These are phyloP conservation scores for Phrynocephalus versicolor DNA, from an alignment of 2,113 vertebrate species.

Conservation along the genomic window DNA sequence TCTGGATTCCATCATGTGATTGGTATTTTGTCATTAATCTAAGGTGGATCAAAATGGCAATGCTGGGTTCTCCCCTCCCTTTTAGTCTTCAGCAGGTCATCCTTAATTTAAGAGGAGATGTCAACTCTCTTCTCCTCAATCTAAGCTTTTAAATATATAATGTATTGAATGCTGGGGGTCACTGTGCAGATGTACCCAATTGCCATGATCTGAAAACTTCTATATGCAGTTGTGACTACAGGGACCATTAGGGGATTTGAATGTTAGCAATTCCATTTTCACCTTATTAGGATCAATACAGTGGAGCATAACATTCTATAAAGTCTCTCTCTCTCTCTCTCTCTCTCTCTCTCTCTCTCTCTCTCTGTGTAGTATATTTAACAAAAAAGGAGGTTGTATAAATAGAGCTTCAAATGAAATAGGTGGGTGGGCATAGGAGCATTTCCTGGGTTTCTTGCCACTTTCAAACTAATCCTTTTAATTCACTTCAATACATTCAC, in stretches of 20 bases:
- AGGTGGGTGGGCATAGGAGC: slow-evolving; percentile 57
- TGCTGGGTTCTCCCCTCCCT: not conserved
- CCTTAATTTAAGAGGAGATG: not conserved
- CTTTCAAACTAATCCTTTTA: slow-evolving; percentile 81
- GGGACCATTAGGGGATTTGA: slow-evolving; percentile 20
- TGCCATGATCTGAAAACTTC: not conserved
- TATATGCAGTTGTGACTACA: slow-evolving; percentile 16
- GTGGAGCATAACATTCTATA: slow-evolving; percentile 45
- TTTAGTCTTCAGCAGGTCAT: not conserved
- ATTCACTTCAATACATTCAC: slow-evolving; percentile 79
- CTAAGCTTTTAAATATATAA: not conserved
- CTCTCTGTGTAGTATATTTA: no score
- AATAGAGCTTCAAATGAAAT: slow-evolving; percentile 72
- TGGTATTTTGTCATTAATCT: not conserved
- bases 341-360: no score
- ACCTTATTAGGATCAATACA: slow-evolving; percentile 54
- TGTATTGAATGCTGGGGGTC: not conserved
- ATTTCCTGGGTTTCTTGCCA: slow-evolving; percentile 59
- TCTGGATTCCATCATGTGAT: not conserved
- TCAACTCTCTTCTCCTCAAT: not conserved
- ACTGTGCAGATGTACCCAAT: rapidly evolving
- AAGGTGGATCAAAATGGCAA: not conserved
- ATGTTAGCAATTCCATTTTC: slow-evolving; percentile 52
- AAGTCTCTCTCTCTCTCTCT: no score
- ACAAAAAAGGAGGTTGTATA: slow-evolving; percentile 40